These are phyloP conservation scores for Aphidius ervi DNA, from an alignment of 1,140 invertebrate genomes.

Conservation along the genomic window DNA sequence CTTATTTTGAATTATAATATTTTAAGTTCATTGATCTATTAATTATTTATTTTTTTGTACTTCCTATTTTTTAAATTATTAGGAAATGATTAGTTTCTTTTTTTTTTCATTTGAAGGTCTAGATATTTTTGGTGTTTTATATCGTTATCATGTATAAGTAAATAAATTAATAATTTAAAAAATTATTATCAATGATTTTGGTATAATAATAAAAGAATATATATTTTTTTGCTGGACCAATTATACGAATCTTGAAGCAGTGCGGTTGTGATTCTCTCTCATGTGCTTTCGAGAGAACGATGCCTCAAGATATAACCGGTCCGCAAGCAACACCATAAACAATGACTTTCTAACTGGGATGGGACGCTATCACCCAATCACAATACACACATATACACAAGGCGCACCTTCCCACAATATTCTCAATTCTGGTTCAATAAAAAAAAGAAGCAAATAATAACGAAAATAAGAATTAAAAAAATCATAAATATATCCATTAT, in stretches of 20 bases:
- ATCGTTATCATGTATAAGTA: too few relatives aligned
- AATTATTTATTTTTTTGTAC: too few relatives aligned
- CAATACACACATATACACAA: background rate
- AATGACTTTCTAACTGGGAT: constrained; percentile 35
- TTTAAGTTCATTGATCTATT: too few relatives aligned
- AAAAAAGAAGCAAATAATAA: background rate
- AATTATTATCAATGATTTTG: too few relatives aligned
- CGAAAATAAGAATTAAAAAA: background rate
- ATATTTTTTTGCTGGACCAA: background rate
- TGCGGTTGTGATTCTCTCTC: background rate
- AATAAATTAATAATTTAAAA: too few relatives aligned
- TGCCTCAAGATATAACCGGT: constrained; percentile 22
- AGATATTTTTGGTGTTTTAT: too few relatives aligned
- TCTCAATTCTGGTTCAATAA: background rate
- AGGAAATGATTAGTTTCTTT: too few relatives aligned
- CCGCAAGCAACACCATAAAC: constrained; percentile 28
- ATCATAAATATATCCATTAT: background rate
- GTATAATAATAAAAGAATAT: too few relatives aligned
- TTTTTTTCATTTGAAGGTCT: too few relatives aligned
- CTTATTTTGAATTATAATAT: too few relatives aligned
- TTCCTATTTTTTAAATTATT: too few relatives aligned
- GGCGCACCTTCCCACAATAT: background rate
- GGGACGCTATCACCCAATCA: constrained; percentile 14
- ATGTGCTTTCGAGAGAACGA: constrained; percentile 6
- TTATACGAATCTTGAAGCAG: background rate